These are phyloP conservation scores for Helicoverpa zea DNA, from an alignment of 1,140 invertebrate genomes.

Conservation along the genomic window DNA sequence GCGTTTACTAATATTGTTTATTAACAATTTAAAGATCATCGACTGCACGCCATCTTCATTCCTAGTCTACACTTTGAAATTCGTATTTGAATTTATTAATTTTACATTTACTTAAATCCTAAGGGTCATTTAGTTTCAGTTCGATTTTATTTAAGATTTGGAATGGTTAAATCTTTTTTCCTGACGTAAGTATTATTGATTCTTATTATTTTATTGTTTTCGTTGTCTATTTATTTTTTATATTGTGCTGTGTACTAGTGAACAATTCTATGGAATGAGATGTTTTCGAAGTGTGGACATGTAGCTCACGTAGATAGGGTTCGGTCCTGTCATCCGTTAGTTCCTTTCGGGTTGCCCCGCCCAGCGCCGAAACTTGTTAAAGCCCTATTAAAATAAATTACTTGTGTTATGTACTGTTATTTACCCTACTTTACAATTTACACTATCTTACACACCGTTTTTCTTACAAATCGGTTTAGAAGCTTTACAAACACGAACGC, in stretches of 20 bases:
- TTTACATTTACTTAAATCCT: constrained; percentile 11
- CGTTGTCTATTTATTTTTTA: constrained; percentile 1
- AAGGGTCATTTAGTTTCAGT: constrained; percentile 1
- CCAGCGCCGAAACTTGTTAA: constrained; percentile 80
- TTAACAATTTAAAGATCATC: constrained; percentile 54
- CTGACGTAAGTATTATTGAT: constrained; percentile 41
- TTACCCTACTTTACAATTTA: constrained; percentile 75
- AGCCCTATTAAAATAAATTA: constrained; percentile 65
- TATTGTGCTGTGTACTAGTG: constrained; percentile 20
- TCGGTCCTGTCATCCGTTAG: constrained; percentile 64
- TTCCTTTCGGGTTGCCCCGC: constrained; percentile 81
- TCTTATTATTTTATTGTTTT: constrained; percentile 13
- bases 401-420: constrained; percentile 67
- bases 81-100: constrained; percentile 19
- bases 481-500: constrained; percentile 73
- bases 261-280: constrained; percentile 50
- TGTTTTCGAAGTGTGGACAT: constrained; percentile 81
- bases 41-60: constrained; percentile 79
- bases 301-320: constrained; percentile 76
- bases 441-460: constrained; percentile 72
- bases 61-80: constrained; percentile 79
- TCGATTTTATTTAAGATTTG: constrained; percentile 26
- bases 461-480: constrained; percentile 64
- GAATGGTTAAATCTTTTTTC: constrained; percentile 31
- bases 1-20: constrained; percentile 52